Conservation (phyloP, 1,140 invertebrate genomes). For the Odontomachus brunneus region DNA sequence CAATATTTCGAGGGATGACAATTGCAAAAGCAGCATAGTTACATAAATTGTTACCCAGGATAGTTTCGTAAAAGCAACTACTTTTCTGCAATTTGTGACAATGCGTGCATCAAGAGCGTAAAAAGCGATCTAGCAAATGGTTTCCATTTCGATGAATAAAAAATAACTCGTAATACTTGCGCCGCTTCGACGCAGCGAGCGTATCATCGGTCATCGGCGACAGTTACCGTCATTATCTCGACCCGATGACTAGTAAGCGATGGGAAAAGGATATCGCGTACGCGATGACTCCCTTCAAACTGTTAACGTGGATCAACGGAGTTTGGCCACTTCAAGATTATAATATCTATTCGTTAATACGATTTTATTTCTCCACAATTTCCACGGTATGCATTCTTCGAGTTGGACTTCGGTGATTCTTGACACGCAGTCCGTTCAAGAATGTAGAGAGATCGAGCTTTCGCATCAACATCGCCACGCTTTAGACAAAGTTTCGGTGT, state of each 20-base stretch:
- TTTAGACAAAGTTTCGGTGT: too few species aligned
- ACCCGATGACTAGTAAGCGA: conserved; percentile 15
- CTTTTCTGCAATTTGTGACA: conserved; percentile 12
- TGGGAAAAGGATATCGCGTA: conserved; percentile 50
- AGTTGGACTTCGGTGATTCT: conserved; percentile 2
- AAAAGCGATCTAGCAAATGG: too few species aligned
- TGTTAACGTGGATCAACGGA: conserved; percentile 51
- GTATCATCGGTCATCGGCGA: conserved; percentile 24
- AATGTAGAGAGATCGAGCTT: background rate
- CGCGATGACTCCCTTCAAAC: conserved; percentile 52
- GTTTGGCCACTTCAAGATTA: conserved; percentile 63
- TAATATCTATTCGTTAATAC: conserved; percentile 6
- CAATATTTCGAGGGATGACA: too few species aligned
- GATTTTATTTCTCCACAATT: conserved; percentile 30
- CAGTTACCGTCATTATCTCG: conserved; percentile 41
- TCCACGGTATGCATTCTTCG: conserved; percentile 31
- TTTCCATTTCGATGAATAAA: conserved; percentile 41
- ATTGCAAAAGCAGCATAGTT: too few species aligned
- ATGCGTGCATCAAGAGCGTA: background rate
- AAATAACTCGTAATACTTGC: conserved; percentile 23
- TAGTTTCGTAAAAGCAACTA: too few species aligned
- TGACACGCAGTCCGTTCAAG: background rate
- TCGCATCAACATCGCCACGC: background rate
- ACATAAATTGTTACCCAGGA: too few species aligned
- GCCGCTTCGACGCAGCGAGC: background rate